A percentile compares a stretch with the other conserved stretches of the same genome.
Conservation (phyloP, 2,113 vertebrate species). For the Equus quagga region DNA sequence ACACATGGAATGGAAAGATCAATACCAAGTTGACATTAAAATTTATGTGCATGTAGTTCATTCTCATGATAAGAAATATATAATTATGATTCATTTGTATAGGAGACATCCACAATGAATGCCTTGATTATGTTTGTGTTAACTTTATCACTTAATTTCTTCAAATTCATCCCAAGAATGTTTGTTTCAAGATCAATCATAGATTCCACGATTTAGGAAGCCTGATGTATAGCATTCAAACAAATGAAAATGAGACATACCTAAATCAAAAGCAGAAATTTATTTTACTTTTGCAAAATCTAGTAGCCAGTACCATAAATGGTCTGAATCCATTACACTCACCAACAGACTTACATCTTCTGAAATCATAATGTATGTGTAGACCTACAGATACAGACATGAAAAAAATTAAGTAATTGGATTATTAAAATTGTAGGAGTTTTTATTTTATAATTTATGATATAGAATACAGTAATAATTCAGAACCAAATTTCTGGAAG, state of each 20-base stretch:
- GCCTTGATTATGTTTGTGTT: constrained; percentile 59
- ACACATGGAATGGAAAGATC: not conserved
- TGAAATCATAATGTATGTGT: not conserved
- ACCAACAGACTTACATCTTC: not conserved
- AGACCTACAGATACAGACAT: not conserved
- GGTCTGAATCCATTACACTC: not conserved
- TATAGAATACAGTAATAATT: not conserved
- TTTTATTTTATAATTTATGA: not conserved
- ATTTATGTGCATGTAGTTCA: constrained; percentile 22
- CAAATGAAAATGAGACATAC: not conserved
- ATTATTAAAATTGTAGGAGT: not conserved
- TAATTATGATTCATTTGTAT: constrained; percentile 58
- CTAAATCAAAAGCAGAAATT: not conserved
- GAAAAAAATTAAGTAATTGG: not conserved
- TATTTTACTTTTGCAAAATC: constrained; percentile 1
- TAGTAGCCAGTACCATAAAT: not conserved
- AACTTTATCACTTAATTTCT: constrained; percentile 46
- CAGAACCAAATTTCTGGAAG: not conserved
- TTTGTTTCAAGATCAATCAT: constrained; percentile 53
- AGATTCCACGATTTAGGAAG: constrained; percentile 18
- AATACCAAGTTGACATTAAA: not conserved
- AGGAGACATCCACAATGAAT: constrained; percentile 61
- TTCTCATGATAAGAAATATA: constrained; percentile 46
- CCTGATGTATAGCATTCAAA: not conserved
- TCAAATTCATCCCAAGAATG: not conserved